phyloP scores from a whole-genome alignment of 2,113 vertebrate species.

The Damaliscus lunatus region DNA sequence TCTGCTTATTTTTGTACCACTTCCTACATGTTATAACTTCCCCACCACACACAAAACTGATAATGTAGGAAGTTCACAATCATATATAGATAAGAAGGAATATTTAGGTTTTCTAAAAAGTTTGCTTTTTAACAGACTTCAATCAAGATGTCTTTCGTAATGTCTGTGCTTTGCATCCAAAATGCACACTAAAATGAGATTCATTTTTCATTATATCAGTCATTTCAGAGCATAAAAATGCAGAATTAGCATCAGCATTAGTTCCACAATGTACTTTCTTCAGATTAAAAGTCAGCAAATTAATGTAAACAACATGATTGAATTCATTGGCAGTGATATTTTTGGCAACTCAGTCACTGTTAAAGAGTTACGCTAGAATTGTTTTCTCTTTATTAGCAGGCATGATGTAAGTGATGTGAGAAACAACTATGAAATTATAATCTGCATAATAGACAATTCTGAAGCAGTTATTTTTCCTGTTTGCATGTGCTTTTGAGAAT shows the following conservation, averaged over 20 bases:
- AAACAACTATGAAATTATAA: conserved; percentile 39
- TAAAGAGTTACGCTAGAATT: conserved; percentile 18
- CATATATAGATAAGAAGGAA: not conserved
- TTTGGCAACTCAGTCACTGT: conserved; percentile 31
- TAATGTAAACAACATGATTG: conserved; percentile 73
- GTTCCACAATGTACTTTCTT: conserved; percentile 75
- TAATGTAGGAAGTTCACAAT: not conserved
- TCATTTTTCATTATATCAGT: conserved; percentile 65
- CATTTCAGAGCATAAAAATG: conserved; percentile 76
- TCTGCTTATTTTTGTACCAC: not conserved
- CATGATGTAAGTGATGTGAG: conserved; percentile 6
- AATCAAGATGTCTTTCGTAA: conserved; percentile 46
- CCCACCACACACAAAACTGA: not conserved
- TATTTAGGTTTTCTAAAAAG: not conserved
- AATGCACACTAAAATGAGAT: conserved; percentile 58
- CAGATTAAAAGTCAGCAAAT: conserved; percentile 77
- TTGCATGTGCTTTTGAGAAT: conserved; percentile 37
- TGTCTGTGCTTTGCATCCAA: conserved; percentile 61
- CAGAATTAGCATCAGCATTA: conserved; percentile 78
- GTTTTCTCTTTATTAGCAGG: conserved; percentile 26
- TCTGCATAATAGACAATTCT: conserved; percentile 38
- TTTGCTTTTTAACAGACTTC: conserved; percentile 53
- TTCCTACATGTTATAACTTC: not conserved
- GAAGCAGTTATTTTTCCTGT: conserved; percentile 29
- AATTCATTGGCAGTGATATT: conserved; percentile 62